Evolutionary conservation across 2,888 invertebrate species (phyloP), one percentile per base, ranked within the genome.

Genomic region (Apotomis betuletana): DNA sequence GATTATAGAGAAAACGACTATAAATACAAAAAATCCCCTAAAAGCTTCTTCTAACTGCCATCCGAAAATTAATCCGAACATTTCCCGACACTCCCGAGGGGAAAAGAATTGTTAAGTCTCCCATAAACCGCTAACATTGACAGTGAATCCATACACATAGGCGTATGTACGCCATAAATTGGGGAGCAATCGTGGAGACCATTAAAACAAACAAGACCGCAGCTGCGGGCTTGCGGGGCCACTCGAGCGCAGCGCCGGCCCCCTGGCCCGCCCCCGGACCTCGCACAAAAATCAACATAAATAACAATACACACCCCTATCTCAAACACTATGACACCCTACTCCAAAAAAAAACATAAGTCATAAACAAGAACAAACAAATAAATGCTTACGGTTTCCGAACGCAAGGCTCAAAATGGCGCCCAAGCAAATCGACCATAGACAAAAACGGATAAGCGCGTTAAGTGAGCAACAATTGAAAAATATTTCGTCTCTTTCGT

Each of bases 251-350:
- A 83, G 81, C 88, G 91, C 82, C 91, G 79, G 91, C 92, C 93
- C 87, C 85, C 80, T 73, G 84, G 84, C 88, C 92, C 91, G 91
- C 92, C 91, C 89, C 87, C 83, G 78, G 85, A 82, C 83, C 85
- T 85, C 85, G 89, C 87, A 90, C 90, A 89, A 89, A 91, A 92
- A 91, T 91, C 92, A 92, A 91, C 92, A 92, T 93, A 92, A 92
- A 92, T 92, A 93, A 92, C 92, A 91, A 91, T 90, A 90, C 90
- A 92, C 92, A 92, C 92, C 93, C 93, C 92, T 90, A 92, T 91
- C 90, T 90, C 87, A 89, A 84, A 90, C 88, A 90, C 89, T 85
- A 86, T 87, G 85, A 89, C 87, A 87, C 67, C 78, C 55, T 12
- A 59, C 58, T 46, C 61, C 62, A 68, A 68, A 78, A 67, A 84